phyloP scores from a whole-genome alignment of 2,113 vertebrate genomes.

The Takifugu flavidus region DNA sequence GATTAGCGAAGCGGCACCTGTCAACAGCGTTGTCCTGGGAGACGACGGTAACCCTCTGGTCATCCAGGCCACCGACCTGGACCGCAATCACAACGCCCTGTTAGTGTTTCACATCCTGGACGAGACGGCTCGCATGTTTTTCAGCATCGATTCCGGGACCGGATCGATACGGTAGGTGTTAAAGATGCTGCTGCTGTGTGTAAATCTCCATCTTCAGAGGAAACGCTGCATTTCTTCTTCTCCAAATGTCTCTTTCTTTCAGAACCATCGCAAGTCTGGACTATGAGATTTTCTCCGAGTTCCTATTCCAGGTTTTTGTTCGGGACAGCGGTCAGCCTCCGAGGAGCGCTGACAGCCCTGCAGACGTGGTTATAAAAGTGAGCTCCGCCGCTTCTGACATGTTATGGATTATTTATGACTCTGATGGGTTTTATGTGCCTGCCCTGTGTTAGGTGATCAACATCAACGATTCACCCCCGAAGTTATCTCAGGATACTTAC shows the following conservation, averaged over 20 bases:
- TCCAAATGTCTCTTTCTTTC: constrained; percentile 14
- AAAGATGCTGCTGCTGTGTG: too few relatives aligned
- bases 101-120: constrained; percentile 94
- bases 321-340: constrained; percentile 90
- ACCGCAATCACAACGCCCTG: constrained; percentile 90
- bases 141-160: constrained; percentile 92
- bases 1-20: constrained; percentile 89
- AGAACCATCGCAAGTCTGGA: constrained; percentile 88
- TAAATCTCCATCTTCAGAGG: too few relatives aligned
- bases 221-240: not conserved
- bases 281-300: constrained; percentile 86
- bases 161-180: constrained; percentile 83
- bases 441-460: constrained; percentile 76
- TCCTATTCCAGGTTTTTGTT: constrained; percentile 89
- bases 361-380: constrained; percentile 85
- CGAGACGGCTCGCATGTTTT: constrained; percentile 87
- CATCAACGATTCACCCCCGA: constrained; percentile 93
- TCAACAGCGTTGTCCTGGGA: constrained; percentile 87
- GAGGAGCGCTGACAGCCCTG: constrained; percentile 83
- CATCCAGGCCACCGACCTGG: constrained; percentile 86
- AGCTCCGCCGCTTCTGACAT: not conserved
- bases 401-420: constrained; percentile 1
- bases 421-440: not conserved
- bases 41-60: constrained; percentile 83
- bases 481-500: constrained; percentile 87